Evolutionary conservation across 2,113 vertebrate genomes (phyloP).

Genomic region (Isurus oxyrinchus): DNA sequence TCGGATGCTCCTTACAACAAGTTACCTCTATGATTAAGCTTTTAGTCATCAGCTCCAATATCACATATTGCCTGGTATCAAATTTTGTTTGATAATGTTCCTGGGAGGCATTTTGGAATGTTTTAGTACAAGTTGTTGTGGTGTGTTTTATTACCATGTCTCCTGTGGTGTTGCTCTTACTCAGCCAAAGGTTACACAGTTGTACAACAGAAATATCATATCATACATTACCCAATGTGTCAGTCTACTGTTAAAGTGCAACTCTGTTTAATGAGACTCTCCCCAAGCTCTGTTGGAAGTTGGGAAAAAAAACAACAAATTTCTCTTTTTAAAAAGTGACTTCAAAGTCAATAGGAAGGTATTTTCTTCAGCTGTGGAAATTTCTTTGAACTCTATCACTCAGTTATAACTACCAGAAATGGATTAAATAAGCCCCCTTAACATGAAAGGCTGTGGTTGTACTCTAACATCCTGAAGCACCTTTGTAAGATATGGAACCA

Average conservation of each 20-base stretch:
- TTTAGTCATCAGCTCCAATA: not conserved
- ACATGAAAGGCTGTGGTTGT: not conserved
- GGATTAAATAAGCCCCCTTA: not conserved
- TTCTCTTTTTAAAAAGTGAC: not conserved
- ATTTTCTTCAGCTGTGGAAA: not conserved
- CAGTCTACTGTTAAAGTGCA: not conserved
- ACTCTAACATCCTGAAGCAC: not conserved
- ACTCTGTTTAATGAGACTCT: not conserved
- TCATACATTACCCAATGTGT: not conserved
- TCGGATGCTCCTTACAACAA: not conserved
- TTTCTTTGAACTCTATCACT: not conserved
- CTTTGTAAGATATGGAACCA: not conserved
- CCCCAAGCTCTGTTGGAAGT: not conserved
- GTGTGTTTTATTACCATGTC: not conserved
- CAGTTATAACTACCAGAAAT: not conserved
- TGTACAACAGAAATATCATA: not conserved
- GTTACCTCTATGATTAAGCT: not conserved
- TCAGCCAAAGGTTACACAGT: not conserved
- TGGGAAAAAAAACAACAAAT: not conserved
- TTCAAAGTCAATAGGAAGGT: not conserved
- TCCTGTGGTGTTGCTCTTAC: not conserved
- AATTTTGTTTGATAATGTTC: not conserved
- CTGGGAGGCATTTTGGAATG: not conserved
- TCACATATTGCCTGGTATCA: not conserved
- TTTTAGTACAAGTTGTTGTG: not conserved